Evolutionary conservation across 2,113 vertebrate genomes (phyloP).

Genomic region (Suricata suricatta): DNA sequence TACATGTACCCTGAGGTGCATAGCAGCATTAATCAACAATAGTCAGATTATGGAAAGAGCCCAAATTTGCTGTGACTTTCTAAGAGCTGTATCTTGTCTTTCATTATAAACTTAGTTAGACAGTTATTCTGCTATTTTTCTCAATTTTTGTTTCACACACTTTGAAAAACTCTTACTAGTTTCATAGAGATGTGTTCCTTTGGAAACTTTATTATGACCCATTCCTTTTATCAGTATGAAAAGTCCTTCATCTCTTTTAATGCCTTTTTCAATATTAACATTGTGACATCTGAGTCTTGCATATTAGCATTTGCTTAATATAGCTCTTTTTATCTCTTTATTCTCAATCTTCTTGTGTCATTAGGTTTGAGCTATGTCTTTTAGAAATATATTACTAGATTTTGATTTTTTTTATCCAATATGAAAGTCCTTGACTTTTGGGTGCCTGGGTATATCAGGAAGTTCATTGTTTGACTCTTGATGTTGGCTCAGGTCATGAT

Average conservation of each 20-base stretch:
- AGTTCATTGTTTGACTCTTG: no score
- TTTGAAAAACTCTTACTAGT: background rate
- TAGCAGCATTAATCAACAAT: background rate
- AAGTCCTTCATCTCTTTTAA: background rate
- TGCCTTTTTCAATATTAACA: background rate
- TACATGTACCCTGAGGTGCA: background rate
- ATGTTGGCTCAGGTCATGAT: no score
- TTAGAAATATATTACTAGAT: background rate
- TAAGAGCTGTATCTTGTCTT: background rate
- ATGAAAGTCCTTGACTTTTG: background rate
- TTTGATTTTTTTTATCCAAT: background rate
- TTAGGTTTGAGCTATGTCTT: background rate
- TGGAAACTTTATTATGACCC: background rate
- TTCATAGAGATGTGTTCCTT: background rate
- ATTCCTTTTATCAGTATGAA: background rate
- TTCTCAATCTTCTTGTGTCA: background rate
- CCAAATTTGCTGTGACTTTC: background rate
- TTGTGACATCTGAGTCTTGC: background rate
- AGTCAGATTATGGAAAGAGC: background rate
- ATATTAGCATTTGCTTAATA: background rate
- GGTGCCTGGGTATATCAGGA: no score
- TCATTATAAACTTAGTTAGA: background rate
- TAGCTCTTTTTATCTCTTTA: background rate
- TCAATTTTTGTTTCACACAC: background rate
- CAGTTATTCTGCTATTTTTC: background rate